Conservation (phyloP, 2,888 invertebrate genomes). For the Drosophila tanythrix region DNA sequence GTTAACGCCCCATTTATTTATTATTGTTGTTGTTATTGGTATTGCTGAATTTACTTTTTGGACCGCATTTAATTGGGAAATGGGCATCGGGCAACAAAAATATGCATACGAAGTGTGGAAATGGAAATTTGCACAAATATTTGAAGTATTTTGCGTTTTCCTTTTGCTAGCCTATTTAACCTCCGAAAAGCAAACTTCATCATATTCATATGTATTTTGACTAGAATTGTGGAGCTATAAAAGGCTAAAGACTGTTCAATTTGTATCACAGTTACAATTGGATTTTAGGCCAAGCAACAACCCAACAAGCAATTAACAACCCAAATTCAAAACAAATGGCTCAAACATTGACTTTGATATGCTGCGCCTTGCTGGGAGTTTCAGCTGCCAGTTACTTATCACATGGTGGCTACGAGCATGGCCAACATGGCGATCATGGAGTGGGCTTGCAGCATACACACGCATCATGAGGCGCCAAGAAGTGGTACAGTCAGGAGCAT, state of each 20-base stretch:
- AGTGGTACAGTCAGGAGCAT: slow-evolving; percentile 62
- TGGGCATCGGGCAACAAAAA: slow-evolving; percentile 31
- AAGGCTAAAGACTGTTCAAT: slow-evolving; percentile 21
- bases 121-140: slow-evolving; percentile 72
- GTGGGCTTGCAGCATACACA: slow-evolving; percentile 74
- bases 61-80: slow-evolving; percentile 68
- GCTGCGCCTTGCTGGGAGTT: slow-evolving; percentile 59
- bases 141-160: slow-evolving; percentile 50
- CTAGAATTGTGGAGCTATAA: slow-evolving; percentile 56
- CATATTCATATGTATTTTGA: slow-evolving; percentile 25
- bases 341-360: slow-evolving; percentile 41
- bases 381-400: slow-evolving; percentile 63
- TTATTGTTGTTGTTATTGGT: slow-evolving; percentile 19
- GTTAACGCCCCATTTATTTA: slow-evolving; percentile 67
- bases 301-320: slow-evolving; percentile 8
- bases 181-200: slow-evolving; percentile 54
- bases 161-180: slow-evolving; percentile 73
- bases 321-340: slow-evolving; percentile 39
- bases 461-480: slow-evolving; percentile 65
- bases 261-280: slow-evolving; percentile 59
- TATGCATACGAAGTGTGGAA: slow-evolving; percentile 62
- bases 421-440: slow-evolving; percentile 29
- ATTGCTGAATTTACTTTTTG: slow-evolving; percentile 22
- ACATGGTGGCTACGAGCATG: slow-evolving; percentile 51
- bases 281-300: slow-evolving; percentile 47